Percentiles rank a stretch among this genome's conserved stretches.
Evolutionary conservation across 2,888 invertebrate species (phyloP).

Genomic region (Apamea anceps): DNA sequence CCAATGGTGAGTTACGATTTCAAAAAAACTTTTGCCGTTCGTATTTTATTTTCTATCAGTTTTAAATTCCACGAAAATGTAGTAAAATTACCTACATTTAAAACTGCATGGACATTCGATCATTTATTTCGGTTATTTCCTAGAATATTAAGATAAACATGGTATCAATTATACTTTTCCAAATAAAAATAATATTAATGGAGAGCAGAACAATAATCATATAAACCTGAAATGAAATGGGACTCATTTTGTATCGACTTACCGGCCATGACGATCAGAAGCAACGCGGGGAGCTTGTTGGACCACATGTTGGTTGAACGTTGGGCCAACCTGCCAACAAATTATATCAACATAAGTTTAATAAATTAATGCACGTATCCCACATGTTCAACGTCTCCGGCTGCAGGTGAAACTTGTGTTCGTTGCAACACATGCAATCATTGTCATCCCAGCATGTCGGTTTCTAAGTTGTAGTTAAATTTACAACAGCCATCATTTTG

Average conservation of each 20-base stretch:
- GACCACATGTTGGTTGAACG: slow-evolving; percentile 35
- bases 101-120: neutral
- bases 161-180: neutral
- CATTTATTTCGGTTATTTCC: neutral
- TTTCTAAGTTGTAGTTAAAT: neutral
- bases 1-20: neutral
- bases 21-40: neutral
- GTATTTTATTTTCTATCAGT: neutral
- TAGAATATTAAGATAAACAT: neutral
- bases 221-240: neutral
- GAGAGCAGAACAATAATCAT: neutral
- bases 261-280: slow-evolving; percentile 64
- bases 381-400: neutral
- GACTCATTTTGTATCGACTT: slow-evolving; percentile 45
- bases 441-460: neutral
- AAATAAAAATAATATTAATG: neutral
- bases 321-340: slow-evolving; percentile 52
- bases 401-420: neutral
- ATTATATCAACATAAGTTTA: slow-evolving; percentile 11
- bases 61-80: neutral
- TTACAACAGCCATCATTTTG: too few relatives aligned
- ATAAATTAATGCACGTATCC: neutral
- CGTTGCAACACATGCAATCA: neutral
- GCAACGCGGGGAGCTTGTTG: slow-evolving; percentile 49
- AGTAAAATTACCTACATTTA: neutral